Percentiles rank a stretch among this genome's conserved stretches.
These are phyloP conservation scores for Oscheius myriophilus DNA, from an alignment of 2,888 invertebrate species.

Conservation along the genomic window DNA sequence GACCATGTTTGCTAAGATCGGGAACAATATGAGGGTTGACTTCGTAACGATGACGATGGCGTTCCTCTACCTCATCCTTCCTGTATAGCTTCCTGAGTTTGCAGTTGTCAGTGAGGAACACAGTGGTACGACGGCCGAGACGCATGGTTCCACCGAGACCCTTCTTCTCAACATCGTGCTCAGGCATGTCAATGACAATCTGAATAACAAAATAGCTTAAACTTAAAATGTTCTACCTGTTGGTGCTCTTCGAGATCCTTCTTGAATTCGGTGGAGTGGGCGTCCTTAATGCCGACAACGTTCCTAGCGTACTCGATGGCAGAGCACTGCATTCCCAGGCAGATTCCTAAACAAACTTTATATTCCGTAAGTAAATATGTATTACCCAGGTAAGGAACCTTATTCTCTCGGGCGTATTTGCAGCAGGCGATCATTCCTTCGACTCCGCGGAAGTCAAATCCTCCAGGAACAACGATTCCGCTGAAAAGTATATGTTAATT, in stretches of 20 bases:
- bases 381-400: constrained; percentile 87
- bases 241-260: constrained; percentile 71
- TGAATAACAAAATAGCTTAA: constrained; percentile 4
- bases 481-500: constrained; percentile 74
- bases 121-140: constrained; percentile 88
- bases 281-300: constrained; percentile 81
- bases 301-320: constrained; percentile 93
- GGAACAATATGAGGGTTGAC: constrained; percentile 85
- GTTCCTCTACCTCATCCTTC: constrained; percentile 81
- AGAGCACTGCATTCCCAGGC: constrained; percentile 95
- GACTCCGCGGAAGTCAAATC: constrained; percentile 93
- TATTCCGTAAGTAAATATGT: no score
- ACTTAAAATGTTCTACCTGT: constrained; percentile 35
- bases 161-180: constrained; percentile 86
- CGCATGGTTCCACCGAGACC: constrained; percentile 95
- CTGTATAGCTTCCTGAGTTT: constrained; percentile 71
- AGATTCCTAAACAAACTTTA: constrained; percentile 72
- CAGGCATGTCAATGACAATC: constrained; percentile 88
- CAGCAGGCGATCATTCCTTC: constrained; percentile 95
- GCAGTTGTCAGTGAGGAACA: constrained; percentile 77
- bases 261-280: constrained; percentile 87
- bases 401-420: constrained; percentile 88
- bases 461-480: constrained; percentile 94
- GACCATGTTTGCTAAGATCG: constrained; percentile 82
- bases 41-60: constrained; percentile 96